phyloP scores from a whole-genome alignment of 1,140 invertebrate genomes.

The Lanistes nyassanus region DNA sequence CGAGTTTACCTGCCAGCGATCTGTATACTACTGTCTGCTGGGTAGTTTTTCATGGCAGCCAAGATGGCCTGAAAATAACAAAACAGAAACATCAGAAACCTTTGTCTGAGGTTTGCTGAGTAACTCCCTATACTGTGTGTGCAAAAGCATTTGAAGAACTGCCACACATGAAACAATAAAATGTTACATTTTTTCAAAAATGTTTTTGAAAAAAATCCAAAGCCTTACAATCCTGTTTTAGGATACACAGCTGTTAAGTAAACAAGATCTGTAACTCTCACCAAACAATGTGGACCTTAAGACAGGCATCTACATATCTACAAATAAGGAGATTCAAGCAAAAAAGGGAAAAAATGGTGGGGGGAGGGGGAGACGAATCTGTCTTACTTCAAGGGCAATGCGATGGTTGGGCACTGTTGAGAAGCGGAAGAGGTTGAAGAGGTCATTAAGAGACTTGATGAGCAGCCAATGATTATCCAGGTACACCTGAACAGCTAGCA shows the following conservation, averaged over 20 bases:
- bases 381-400: conserved; percentile 47
- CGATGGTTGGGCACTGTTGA: conserved; percentile 48
- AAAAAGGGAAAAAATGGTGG: conserved; percentile 2
- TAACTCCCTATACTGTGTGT: no score
- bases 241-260: no score
- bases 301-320: no score
- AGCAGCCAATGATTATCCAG: conserved; percentile 83
- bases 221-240: no score
- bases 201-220: no score
- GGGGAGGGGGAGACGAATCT: not conserved
- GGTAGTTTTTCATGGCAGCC: conserved; percentile 77
- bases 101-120: no score
- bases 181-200: no score
- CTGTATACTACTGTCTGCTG: conserved; percentile 87
- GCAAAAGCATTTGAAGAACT: no score
- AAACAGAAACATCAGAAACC: conserved; percentile 4
- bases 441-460: conserved; percentile 86
- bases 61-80: conserved; percentile 50
- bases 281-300: no score
- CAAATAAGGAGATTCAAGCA: no score
- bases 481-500: conserved; percentile 80
- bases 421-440: conserved; percentile 84
- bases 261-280: no score
- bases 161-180: no score
- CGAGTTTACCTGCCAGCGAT: conserved; percentile 87